Evolutionary conservation across 2,797 vertebrate genomes (phyloP), one percentile per base, ranked within the genome.

Genomic region (Lepidocolaptes lacrymiger): DNA sequence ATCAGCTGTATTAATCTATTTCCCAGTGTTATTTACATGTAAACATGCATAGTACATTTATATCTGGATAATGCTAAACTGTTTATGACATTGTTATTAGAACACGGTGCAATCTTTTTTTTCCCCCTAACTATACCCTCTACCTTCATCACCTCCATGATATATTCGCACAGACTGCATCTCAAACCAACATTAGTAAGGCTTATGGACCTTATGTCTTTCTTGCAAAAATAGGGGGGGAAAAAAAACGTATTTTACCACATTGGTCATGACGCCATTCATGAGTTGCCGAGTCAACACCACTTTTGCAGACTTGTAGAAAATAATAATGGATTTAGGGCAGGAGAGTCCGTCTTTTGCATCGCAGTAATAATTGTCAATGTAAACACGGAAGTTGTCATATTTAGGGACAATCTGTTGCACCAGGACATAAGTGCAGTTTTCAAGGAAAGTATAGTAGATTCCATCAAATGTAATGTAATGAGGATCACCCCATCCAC

Each of bases 401-500:
- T 94, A 98, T 95, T 96, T 97, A 1, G 98, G 97, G 43, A 91
- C 69, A 2, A 98, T 97, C 95, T 98, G 97, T 86, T 98, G 97
- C 91, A 98, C 97, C 73, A 98, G 94, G 61, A 98, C 97, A 0
- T 98, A 98, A 6, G 98, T 98, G 92, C 98, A 98, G 84, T 98
- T 98, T 93, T 98, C 97, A 92, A 98, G 95, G 96, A 98, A 98
- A 12, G 97, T 98, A 36, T 98, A 98, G 88, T 98, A 98, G 20
- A 23, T 97, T 89, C 98, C 98, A 34, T 98, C 98, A 28, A 98
- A 98, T 22, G 98, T 98, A 88, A 98, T 93, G 68, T 98, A 98
- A 93, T 98, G 98, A 30, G 97, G 98, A 87, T 98, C 98, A 14
- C 98, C 98, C 98, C 98, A 98, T 90, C 98, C 98, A 18, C 97